These are phyloP conservation scores for Oithona nana DNA, from an alignment of 2,888 invertebrate genomes.

Conservation along the genomic window DNA sequence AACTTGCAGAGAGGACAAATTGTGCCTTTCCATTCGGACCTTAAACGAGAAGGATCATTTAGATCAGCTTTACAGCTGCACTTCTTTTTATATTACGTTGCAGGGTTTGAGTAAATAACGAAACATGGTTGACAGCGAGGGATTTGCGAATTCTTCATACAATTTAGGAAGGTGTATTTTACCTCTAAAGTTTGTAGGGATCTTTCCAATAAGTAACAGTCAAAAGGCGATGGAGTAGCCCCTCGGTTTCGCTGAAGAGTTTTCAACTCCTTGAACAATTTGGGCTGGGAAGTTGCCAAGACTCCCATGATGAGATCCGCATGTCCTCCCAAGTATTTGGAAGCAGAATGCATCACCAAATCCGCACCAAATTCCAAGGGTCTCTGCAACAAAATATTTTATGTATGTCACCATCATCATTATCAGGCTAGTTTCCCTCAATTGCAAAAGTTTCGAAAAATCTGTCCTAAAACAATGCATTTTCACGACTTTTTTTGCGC, in stretches of 20 bases:
- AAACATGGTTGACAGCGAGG: too few species aligned
- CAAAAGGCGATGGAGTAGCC: neutral
- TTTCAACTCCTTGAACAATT: neutral
- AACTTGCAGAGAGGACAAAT: neutral
- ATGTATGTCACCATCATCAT: neutral
- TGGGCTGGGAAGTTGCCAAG: neutral
- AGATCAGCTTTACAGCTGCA: too few species aligned
- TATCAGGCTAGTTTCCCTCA: too few species aligned
- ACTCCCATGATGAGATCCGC: neutral
- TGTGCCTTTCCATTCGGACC: neutral
- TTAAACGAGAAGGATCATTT: neutral
- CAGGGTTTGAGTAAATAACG: too few species aligned
- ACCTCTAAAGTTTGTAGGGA: neutral
- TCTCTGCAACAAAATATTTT: neutral
- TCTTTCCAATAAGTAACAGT: neutral
- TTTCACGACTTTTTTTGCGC: too few species aligned
- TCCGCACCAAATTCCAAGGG: neutral
- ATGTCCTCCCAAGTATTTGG: neutral
- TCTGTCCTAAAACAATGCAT: too few species aligned
- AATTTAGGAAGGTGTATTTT: neutral
- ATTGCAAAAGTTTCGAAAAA: too few species aligned
- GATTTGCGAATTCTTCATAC: neutral
- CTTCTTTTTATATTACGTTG: too few species aligned
- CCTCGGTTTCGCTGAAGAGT: neutral
- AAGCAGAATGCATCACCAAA: neutral